Conservation (phyloP, 2,113 vertebrate species). For the Odobenus rosmarus region DNA sequence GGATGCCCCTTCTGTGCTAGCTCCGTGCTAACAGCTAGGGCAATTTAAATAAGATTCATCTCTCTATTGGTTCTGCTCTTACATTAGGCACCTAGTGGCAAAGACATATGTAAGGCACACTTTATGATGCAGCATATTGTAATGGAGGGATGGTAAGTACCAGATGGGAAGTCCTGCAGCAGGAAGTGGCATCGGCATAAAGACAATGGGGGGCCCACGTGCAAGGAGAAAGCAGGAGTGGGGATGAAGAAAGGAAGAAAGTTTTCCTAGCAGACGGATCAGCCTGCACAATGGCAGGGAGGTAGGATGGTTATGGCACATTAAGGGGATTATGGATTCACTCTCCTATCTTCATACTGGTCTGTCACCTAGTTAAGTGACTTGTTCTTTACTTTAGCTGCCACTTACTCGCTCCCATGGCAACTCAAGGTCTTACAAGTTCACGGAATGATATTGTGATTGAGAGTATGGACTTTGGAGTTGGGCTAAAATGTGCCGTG, state of each 20-base stretch:
- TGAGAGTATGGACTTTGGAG: neutral
- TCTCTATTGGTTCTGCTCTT: neutral
- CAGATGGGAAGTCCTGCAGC: neutral
- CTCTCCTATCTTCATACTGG: neutral
- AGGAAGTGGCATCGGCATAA: neutral
- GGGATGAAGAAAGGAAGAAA: neutral
- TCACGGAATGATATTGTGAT: neutral
- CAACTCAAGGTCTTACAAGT: neutral
- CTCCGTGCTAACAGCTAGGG: neutral
- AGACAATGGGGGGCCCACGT: neutral
- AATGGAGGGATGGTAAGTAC: neutral
- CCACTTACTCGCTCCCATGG: neutral
- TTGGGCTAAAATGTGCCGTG: neutral
- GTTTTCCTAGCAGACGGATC: neutral
- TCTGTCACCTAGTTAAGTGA: neutral
- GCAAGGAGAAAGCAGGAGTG: neutral
- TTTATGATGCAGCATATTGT: neutral
- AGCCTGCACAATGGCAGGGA: neutral
- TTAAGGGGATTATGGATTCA: neutral
- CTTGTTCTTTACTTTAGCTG: neutral
- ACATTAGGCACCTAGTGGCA: neutral
- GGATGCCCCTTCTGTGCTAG: neutral
- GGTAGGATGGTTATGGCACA: neutral
- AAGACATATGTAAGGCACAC: neutral
- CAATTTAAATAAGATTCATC: neutral